Evolutionary conservation across 1,140 invertebrate species (phyloP).

Genomic region (Metopolophium dirhodum): DNA sequence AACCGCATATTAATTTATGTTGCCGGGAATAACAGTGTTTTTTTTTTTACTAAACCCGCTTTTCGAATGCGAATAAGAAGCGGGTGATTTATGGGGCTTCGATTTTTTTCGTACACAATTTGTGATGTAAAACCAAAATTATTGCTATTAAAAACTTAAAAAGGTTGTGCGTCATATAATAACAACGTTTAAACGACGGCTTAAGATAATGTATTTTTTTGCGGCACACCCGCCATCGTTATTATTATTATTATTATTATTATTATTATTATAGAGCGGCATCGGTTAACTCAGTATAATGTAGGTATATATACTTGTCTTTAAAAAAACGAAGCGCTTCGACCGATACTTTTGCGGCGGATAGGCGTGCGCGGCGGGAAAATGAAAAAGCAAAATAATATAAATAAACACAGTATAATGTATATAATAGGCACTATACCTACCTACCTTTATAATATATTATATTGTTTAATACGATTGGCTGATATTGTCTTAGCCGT

Average conservation of each 20-base stretch:
- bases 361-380: background rate
- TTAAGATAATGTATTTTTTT: constrained; percentile 8
- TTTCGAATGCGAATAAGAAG: background rate
- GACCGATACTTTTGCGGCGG: background rate
- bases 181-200: background rate
- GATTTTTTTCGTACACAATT: background rate
- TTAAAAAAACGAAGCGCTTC: background rate
- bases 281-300: background rate
- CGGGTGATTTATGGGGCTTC: background rate
- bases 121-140: background rate
- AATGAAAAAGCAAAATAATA: background rate
- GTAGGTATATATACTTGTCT: background rate
- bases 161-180: background rate
- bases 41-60: background rate
- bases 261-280: background rate
- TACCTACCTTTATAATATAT: background rate
- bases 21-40: background rate
- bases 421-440: background rate
- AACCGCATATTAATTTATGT: constrained; percentile 17
- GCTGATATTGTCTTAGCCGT: background rate
- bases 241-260: background rate
- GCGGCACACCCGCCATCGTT: background rate
- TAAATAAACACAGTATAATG: constrained; percentile 11
- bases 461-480: background rate
- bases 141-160: background rate